Conservation (phyloP, 1,140 invertebrate species). For the Pomacea maculata region DNA sequence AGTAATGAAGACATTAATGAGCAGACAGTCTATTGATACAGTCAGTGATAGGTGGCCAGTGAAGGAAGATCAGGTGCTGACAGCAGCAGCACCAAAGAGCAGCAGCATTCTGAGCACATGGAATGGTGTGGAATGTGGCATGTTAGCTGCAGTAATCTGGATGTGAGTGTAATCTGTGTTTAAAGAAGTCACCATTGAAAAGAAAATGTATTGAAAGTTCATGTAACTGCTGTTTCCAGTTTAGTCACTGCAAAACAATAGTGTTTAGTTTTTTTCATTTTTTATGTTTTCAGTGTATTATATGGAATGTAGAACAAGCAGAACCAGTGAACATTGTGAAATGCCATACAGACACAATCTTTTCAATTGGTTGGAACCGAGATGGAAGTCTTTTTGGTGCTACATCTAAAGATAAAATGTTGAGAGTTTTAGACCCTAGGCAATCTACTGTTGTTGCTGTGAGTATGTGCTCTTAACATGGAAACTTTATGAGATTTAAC, state of each 20-base stretch:
- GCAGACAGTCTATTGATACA: no score
- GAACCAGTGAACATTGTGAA: constrained; percentile 87
- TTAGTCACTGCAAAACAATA: background rate
- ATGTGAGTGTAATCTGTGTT: no score
- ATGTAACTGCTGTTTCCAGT: background rate
- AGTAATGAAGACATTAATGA: no score
- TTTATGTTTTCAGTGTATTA: constrained; percentile 50
- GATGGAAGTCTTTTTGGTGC: constrained; percentile 91
- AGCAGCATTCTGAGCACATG: no score
- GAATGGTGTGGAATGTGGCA: no score
- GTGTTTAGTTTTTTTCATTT: background rate
- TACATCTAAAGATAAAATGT: constrained; percentile 92
- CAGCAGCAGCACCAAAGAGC: no score
- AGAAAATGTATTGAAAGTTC: no score
- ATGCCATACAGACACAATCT: constrained; percentile 90
- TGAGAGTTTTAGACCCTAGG: constrained; percentile 89
- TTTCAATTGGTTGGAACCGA: constrained; percentile 89
- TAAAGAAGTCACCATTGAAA: no score
- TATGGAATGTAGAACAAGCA: constrained; percentile 94
- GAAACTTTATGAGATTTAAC: no score
- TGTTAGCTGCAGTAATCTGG: no score
- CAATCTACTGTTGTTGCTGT: constrained; percentile 82
- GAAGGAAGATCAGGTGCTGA: no score
- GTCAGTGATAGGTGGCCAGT: no score
- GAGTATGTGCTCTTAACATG: constrained; percentile 40